Evolutionary conservation across 2,888 invertebrate species (phyloP).

Genomic region (Seladonia tumulorum): DNA sequence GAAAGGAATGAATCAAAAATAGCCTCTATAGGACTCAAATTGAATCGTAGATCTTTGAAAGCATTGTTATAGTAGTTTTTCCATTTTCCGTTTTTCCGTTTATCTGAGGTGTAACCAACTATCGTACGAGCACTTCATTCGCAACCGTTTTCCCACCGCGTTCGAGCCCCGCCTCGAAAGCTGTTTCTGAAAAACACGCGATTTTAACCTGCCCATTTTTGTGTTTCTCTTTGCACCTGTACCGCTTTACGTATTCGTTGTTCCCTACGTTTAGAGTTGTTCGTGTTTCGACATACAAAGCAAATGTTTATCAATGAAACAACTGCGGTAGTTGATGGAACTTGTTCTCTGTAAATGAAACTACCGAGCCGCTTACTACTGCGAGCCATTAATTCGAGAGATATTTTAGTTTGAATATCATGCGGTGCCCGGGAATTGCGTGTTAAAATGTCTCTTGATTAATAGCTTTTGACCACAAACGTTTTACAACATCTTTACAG

Average conservation of each 20-base stretch:
- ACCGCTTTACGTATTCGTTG: not conserved
- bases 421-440: not conserved
- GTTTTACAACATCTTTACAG: not conserved
- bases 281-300: not conserved
- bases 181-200: not conserved
- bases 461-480: not conserved
- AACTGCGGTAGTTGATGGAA: not conserved
- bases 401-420: not conserved
- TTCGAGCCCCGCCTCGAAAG: not conserved
- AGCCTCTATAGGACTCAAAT: too few relatives aligned
- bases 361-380: not conserved
- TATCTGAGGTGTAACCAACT: not conserved
- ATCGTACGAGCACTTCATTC: not conserved
- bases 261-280: not conserved
- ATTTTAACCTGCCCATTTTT: not conserved
- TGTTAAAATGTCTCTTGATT: not conserved
- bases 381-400: not conserved
- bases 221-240: not conserved
- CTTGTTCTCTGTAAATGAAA: not conserved
- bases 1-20: not conserved
- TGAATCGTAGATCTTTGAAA: not conserved
- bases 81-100: not conserved
- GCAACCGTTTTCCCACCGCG: not conserved
- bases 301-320: slow-evolving; percentile 1
- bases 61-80: not conserved